Percentiles rank a stretch among this genome's conserved stretches.
These are phyloP conservation scores for Drosophila subquinaria DNA, from an alignment of 2,888 invertebrate species.

Conservation along the genomic window DNA sequence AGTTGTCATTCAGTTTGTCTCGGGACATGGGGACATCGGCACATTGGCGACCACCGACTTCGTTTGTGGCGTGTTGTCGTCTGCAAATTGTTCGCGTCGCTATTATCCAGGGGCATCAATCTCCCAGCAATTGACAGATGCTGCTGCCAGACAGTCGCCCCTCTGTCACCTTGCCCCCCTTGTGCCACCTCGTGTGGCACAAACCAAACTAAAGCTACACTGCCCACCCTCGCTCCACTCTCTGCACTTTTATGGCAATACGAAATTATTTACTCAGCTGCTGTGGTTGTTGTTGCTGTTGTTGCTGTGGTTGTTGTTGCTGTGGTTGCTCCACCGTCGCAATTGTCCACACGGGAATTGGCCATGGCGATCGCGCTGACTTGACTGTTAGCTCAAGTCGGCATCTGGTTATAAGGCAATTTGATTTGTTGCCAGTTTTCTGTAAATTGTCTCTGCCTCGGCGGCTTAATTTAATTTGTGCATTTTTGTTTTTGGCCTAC, in stretches of 20 bases:
- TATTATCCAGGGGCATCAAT: constrained; percentile 81
- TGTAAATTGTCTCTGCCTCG: constrained; percentile 59
- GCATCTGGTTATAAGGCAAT: constrained; percentile 70
- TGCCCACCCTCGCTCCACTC: constrained; percentile 39
- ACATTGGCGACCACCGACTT: constrained; percentile 62
- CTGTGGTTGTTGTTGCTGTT: constrained; percentile 11
- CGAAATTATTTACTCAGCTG: constrained; percentile 76
- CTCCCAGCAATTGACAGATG: constrained; percentile 75
- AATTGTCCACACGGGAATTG: constrained; percentile 79
- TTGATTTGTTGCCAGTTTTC: constrained; percentile 72
- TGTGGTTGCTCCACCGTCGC: constrained; percentile 44
- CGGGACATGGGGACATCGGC: constrained; percentile 37
- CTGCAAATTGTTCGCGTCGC: constrained; percentile 81
- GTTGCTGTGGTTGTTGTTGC: constrained; percentile 1
- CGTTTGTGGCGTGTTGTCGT: constrained; percentile 69
- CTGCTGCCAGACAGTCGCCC: constrained; percentile 50
- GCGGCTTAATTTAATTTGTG: constrained; percentile 75
- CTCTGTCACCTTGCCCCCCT: constrained; percentile 6
- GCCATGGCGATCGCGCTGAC: constrained; percentile 50
- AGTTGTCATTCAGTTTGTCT: constrained; percentile 78
- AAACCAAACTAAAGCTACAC: neutral
- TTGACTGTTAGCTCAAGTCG: constrained; percentile 17
- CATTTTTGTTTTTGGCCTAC: constrained; percentile 46
- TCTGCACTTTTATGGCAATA: constrained; percentile 74
- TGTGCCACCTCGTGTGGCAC: neutral